phyloP scores from a whole-genome alignment of 2,888 invertebrate species.

The Pachymerium ferrugineum region DNA sequence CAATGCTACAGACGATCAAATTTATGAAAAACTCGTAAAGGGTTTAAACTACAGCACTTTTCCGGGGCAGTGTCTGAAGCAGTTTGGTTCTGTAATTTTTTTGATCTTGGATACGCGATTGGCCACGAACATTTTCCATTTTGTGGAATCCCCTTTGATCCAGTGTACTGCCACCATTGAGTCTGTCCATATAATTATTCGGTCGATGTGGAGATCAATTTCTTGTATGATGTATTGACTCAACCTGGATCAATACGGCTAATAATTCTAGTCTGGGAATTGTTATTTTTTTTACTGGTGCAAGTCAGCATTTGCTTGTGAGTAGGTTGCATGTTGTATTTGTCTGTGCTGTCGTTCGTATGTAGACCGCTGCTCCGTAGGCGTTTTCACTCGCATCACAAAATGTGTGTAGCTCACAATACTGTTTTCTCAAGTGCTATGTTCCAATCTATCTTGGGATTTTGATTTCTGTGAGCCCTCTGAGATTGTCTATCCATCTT shows the following conservation, averaged over 20 bases:
- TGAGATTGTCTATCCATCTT: neutral
- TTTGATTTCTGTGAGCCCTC: neutral
- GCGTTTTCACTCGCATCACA: conserved; percentile 28
- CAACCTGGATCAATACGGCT: neutral
- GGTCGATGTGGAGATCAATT: neutral
- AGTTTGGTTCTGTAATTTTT: neutral
- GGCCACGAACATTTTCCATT: conserved; percentile 29
- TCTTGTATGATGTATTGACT: neutral
- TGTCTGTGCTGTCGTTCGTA: neutral
- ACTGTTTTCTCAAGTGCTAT: neutral
- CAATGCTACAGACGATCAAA: too few species aligned
- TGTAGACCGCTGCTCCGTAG: conserved; percentile 11
- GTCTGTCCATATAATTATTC: neutral
- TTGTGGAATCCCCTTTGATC: neutral
- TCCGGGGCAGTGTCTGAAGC: conserved; percentile 28
- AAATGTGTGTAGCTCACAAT: neutral
- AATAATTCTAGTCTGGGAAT: conserved; percentile 27
- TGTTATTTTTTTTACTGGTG: neutral
- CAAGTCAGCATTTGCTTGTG: neutral
- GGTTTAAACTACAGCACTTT: too few species aligned
- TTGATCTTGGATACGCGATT: conserved; percentile 29
- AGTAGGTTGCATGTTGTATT: neutral
- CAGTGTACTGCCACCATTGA: neutral
- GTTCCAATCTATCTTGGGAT: neutral
- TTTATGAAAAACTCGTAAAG: too few species aligned